Base-by-base conservation (phyloP, 2,888 invertebrate species). In the Heterodera filipjevi region DNA sequence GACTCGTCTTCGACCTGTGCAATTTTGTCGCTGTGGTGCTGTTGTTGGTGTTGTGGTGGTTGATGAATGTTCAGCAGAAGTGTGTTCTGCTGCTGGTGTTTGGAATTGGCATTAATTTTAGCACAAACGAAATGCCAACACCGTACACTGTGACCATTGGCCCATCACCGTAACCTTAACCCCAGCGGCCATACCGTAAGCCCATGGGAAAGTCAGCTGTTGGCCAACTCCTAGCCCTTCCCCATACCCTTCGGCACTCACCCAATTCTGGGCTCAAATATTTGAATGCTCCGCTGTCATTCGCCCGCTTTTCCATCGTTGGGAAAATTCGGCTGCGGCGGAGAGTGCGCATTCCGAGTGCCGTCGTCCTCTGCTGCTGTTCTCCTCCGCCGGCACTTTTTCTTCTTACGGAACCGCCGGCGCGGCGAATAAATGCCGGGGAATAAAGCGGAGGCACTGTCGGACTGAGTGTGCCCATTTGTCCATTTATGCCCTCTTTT, bases 301-400 rank as follows among this genome's bases (percentile, higher is more conserved):
- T 27, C n/a, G 59, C 27, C 27, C n/a, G n/a, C n/a, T 59, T 59
- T 59, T 59, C 59, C 59, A 59, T 59, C 59, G 59, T 59, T 59
- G 59, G 59, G 59, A 59, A 59, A 59, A 59, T 59, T 59, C 59
- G 59, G 12, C 59, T n/a, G n/a, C 59, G 59, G 59, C 59, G 59
- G 5, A 59, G 12, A 22, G 59, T 10, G n/a, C 59, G 59, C n/a
- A 59, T 59, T 59, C 59, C 59, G 27, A 49, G 19, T 49, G 46
- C 19, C 46, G 46, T 49, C 2, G 59, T 59, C 27, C 19, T 8
- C 19, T 49, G 46, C 19, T 49, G 46, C 6, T 49, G 46, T 16
- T 49, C 46, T 16, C 46, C 12, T 44, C 12, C 44, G 8, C 44
- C 46, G 14, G 12, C 19, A 49, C 14, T 16, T 10, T 2, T 49